These are phyloP conservation scores for Hydroisotoma schaefferi DNA, from an alignment of 2,888 invertebrate species.

Conservation along the genomic window DNA sequence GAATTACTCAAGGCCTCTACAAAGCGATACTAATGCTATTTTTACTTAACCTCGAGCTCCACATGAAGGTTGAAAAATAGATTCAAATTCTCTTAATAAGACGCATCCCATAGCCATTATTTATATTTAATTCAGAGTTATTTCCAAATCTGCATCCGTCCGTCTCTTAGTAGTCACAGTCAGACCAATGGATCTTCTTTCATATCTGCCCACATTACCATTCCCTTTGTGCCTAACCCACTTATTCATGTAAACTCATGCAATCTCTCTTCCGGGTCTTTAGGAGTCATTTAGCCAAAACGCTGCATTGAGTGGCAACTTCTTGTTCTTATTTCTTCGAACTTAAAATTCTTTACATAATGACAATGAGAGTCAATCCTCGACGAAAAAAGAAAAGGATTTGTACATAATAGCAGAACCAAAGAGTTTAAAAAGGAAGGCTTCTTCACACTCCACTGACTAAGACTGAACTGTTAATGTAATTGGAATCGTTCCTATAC, in stretches of 20 bases:
- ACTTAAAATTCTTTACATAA: too few species aligned
- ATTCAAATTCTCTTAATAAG: slow-evolving; percentile 3
- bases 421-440: too few species aligned
- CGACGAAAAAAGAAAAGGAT: too few species aligned
- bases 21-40: slow-evolving; percentile 4
- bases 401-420: too few species aligned
- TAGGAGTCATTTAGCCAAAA: slow-evolving; percentile 4
- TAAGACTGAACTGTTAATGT: too few species aligned
- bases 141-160: slow-evolving; percentile 4
- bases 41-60: background rate
- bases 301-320: background rate
- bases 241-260: slow-evolving; percentile 2
- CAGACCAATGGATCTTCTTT: background rate
- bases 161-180: background rate
- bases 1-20: slow-evolving; percentile 10
- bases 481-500: too few species aligned
- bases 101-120: slow-evolving; percentile 2
- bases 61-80: background rate
- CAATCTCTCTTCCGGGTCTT: background rate
- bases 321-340: too few species aligned
- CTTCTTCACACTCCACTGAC: too few species aligned
- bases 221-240: too few species aligned
- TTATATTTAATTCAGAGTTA: slow-evolving; percentile 10
- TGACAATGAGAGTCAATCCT: too few species aligned
- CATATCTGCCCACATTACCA: background rate